These are phyloP conservation scores for Dryobates pubescens DNA, from an alignment of 2,797 vertebrate species.

Conservation along the genomic window DNA sequence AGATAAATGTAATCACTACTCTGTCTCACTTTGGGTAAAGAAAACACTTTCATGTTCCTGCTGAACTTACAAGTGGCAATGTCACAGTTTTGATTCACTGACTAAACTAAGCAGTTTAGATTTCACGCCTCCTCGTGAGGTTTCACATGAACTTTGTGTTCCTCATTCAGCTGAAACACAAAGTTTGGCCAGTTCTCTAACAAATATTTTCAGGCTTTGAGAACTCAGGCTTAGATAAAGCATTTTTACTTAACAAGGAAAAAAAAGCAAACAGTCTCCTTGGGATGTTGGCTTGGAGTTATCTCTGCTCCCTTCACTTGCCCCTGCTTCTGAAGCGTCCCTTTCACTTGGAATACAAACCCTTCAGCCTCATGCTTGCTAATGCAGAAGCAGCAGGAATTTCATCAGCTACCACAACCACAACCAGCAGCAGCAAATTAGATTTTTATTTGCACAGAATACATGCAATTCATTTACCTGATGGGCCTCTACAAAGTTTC, in stretches of 20 bases:
- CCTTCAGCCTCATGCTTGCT: not conserved
- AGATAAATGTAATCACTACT: not conserved
- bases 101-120: not conserved
- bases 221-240: not conserved
- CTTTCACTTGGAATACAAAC: not conserved
- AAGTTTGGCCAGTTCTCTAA: not conserved
- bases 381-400: not conserved
- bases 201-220: not conserved
- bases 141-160: not conserved
- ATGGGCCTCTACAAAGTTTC: constrained; percentile 93
- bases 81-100: not conserved
- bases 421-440: not conserved
- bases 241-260: not conserved
- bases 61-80: not conserved
- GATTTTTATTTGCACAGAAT: not conserved
- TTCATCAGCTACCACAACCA: not conserved
- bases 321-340: not conserved
- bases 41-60: not conserved
- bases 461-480: constrained; percentile 81
- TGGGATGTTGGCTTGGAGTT: not conserved
- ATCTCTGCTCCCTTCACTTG: not conserved
- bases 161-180: not conserved
- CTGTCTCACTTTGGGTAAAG: not conserved
- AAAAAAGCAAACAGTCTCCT: not conserved
- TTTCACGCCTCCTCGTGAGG: not conserved